These are phyloP conservation scores for Leptosomus discolor DNA, from an alignment of 2,113 vertebrate genomes.

Conservation along the genomic window DNA sequence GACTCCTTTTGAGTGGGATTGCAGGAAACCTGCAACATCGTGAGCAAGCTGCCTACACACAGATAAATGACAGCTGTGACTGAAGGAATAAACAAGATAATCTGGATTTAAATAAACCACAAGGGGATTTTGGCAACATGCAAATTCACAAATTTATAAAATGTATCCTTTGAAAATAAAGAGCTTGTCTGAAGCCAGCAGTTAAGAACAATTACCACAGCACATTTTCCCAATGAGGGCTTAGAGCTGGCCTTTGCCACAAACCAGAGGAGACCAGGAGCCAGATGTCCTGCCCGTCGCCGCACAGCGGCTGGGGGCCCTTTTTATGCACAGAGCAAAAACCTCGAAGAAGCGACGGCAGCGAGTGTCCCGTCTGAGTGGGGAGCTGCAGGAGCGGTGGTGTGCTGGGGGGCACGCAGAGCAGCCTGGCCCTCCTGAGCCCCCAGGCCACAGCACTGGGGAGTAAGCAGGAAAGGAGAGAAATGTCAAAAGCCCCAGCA, in stretches of 20 bases:
- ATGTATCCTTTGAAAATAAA: conserved; percentile 67
- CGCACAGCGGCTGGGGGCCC: fast-evolving
- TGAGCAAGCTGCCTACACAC: conserved; percentile 57
- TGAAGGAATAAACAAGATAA: conserved; percentile 77
- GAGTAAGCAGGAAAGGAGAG: not conserved
- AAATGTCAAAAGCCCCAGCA: not conserved
- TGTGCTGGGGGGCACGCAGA: fast-evolving
- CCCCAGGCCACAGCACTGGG: not conserved
- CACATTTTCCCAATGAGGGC: not conserved
- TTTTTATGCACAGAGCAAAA: not conserved
- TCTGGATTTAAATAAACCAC: conserved; percentile 71
- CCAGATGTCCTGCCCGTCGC: not conserved
- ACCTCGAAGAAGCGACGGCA: fast-evolving
- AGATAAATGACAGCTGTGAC: conserved; percentile 72
- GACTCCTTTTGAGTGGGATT: conserved; percentile 34
- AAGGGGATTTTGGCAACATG: conserved; percentile 67
- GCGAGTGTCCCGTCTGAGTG: fast-evolving
- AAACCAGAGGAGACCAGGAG: fast-evolving
- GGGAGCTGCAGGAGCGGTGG: not conserved
- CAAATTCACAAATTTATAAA: conserved; percentile 63
- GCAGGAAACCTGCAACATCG: conserved; percentile 48
- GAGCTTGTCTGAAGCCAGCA: conserved; percentile 63
- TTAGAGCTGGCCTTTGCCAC: not conserved
- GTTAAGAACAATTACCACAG: conserved; percentile 40
- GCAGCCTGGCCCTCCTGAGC: not conserved